phyloP scores from a whole-genome alignment of 2,797 vertebrate genomes.

The Caiman crocodilus region DNA sequence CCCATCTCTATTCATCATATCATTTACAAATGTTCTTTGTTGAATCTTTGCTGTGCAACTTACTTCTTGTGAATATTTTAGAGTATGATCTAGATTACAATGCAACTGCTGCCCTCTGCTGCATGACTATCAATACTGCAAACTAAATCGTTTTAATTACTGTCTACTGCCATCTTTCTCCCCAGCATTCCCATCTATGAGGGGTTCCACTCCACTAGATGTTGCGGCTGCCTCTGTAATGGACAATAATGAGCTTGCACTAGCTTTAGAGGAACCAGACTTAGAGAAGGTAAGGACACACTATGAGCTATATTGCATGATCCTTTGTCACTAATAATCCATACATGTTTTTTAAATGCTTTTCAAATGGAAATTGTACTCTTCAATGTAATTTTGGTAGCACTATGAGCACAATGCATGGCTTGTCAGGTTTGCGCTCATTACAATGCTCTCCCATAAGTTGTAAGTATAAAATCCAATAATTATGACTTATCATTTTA shows the following conservation, averaged over 20 bases:
- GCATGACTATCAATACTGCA: constrained; percentile 36
- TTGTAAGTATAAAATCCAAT: too few relatives aligned
- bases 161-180: not conserved
- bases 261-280: constrained; percentile 95
- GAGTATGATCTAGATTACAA: not conserved
- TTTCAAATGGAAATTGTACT: too few relatives aligned
- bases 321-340: too few relatives aligned
- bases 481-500: too few relatives aligned
- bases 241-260: constrained; percentile 97
- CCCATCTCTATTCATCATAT: not conserved
- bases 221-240: constrained; percentile 98
- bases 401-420: too few relatives aligned
- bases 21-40: not conserved
- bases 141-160: not conserved
- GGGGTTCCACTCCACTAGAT: constrained; percentile 96
- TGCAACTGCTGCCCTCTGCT: constrained; percentile 77
- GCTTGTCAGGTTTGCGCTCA: too few relatives aligned
- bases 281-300: constrained; percentile 90
- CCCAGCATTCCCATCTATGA: constrained; percentile 95
- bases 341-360: too few relatives aligned
- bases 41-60: not conserved
- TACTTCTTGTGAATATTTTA: not conserved
- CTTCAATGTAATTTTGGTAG: too few relatives aligned
- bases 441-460: too few relatives aligned
- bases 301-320: not conserved